Conservation (phyloP, 2,888 invertebrate genomes). For the Drosophila ezoana region DNA sequence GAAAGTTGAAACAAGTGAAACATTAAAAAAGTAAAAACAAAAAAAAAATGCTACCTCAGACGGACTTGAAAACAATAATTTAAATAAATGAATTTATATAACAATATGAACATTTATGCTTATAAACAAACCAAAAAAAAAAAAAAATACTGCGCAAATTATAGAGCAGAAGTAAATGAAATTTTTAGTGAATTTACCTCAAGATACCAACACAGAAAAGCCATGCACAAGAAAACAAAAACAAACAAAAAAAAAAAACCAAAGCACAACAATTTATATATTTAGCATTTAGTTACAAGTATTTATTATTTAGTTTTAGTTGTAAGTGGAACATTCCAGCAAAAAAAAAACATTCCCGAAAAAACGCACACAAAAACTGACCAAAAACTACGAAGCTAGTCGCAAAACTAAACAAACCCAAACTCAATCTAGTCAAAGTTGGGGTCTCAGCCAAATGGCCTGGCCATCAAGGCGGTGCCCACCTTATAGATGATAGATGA, state of each 20-base stretch:
- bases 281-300: conserved; percentile 50
- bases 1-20: conserved; percentile 48
- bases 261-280: conserved; percentile 52
- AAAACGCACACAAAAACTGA: conserved; percentile 44
- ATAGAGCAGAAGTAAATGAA: conserved; percentile 58
- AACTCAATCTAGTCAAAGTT: conserved; percentile 53
- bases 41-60: conserved; percentile 80
- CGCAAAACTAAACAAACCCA: conserved; percentile 23
- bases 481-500: conserved; percentile 40
- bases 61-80: conserved; percentile 83
- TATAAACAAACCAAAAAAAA: conserved; percentile 25
- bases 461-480: conserved; percentile 31
- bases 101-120: conserved; percentile 51
- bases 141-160: conserved; percentile 33
- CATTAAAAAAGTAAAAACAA: conserved; percentile 28
- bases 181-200: conserved; percentile 81
- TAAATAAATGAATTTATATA: conserved; percentile 76
- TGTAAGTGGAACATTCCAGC: conserved; percentile 54
- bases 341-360: conserved; percentile 44
- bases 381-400: no score
- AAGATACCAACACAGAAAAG: conserved; percentile 28
- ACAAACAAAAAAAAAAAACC: conserved; percentile 28
- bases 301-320: conserved; percentile 55
- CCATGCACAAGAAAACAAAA: conserved; percentile 27
- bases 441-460: conserved; percentile 31